Evolutionary conservation across 2,113 vertebrate genomes (phyloP), one percentile per base, ranked within the genome.

Genomic region (Notothenia rossii): DNA sequence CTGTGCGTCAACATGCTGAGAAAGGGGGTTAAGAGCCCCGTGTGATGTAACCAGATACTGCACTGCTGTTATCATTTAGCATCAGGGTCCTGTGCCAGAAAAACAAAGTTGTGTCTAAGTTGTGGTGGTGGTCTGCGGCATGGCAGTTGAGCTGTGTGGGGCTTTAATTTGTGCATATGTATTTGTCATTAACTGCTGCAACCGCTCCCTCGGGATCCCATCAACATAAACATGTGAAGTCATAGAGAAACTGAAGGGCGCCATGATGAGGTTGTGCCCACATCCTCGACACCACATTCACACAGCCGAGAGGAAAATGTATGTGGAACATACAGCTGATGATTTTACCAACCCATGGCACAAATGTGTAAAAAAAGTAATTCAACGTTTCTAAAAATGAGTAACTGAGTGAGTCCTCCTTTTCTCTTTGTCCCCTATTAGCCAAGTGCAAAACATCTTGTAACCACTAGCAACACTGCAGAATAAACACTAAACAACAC

Each of bases 1-100:
- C 77, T 83, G 54, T 79, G 79, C 43, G 62, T 74, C 77, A 77
- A 83, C 50, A 75, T 20, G 46, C 66, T 70, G 55, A 40, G 36
- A 50, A 50, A 48, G 20, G 55, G 53, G 86, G 72, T 81, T 67
- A 46, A 74, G 22, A 75, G 50, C 76, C 66, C 56, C 13, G 36
- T 61, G 77, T 85, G 83, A 84, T 75, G 89, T 75, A 92, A 93
- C 77, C 65, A 72, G 77, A 92, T 63, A 43, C 77, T 64, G n/a
- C 36, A 76, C 80, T 89, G 84, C 88, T 93, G 93, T 84, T 93
- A 92, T 92, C 86, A 84, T 91, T 94, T 91, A 94, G 83, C 77
- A 73, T 80, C 18, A 46, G 71, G 62, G 43, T 64, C 29, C 25
- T 45, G 54, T 55, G 85, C 85, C 85, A 88, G 77, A 76, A 70